Percentiles rank a stretch among this genome's conserved stretches.
Conservation (phyloP, 1,140 invertebrate genomes). For the Zaprionus gabonicus region DNA sequence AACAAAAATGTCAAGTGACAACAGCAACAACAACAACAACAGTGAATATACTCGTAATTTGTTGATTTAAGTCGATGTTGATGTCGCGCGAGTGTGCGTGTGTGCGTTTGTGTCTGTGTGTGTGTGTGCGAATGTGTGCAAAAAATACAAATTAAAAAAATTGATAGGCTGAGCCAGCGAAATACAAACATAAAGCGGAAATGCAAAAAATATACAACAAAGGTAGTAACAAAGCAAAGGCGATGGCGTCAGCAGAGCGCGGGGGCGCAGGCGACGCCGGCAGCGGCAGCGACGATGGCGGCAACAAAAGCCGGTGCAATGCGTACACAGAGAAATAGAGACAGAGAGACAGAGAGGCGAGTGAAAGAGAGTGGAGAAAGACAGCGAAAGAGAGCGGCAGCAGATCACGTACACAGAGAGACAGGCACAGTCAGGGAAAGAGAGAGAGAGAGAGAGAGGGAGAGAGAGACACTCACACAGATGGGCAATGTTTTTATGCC, state of each 20-base stretch:
- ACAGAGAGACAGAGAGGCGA: neutral
- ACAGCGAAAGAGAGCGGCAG: conserved; percentile 9
- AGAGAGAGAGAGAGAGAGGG: conserved; percentile 12
- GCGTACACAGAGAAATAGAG: conserved; percentile 38
- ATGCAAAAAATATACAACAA: conserved; percentile 78
- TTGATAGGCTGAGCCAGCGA: conserved; percentile 57
- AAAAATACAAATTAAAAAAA: conserved; percentile 51
- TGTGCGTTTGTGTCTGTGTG: conserved; percentile 18
- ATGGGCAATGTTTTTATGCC: conserved; percentile 34
- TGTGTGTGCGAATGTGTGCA: conserved; percentile 39
- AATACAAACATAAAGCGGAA: conserved; percentile 74
- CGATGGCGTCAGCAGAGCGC: conserved; percentile 37
- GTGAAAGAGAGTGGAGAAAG: conserved; percentile 24
- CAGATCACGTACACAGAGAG: conserved; percentile 1
- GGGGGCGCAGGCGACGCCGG: conserved; percentile 22
- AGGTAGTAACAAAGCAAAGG: conserved; percentile 56
- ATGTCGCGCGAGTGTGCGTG: conserved; percentile 31
- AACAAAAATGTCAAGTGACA: conserved; percentile 53
- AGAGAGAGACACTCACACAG: neutral
- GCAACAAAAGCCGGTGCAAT: conserved; percentile 75
- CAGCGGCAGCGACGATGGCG: conserved; percentile 30
- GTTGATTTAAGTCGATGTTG: conserved; percentile 47
- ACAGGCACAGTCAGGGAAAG: neutral
- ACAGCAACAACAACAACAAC: conserved; percentile 53
- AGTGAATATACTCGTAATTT: conserved; percentile 59